Conservation (phyloP, 2,113 vertebrate species). For the Micronisus gabar region DNA sequence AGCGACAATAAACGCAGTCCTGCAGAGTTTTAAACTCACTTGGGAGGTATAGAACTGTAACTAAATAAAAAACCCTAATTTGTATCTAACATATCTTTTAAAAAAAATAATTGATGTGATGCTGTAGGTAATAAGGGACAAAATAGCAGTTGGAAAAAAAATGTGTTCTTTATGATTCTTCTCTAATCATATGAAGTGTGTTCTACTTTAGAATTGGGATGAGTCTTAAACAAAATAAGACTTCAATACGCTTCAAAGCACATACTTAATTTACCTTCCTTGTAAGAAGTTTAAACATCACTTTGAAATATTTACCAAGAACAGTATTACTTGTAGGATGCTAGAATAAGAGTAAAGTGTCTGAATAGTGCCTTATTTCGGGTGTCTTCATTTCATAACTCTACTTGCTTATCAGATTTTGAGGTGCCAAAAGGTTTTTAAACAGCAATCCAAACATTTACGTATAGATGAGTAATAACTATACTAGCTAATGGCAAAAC, state of each 20-base stretch:
- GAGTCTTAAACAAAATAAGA: constrained; percentile 48
- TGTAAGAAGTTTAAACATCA: neutral
- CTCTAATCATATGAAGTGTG: neutral
- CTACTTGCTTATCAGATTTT: neutral
- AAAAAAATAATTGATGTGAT: neutral
- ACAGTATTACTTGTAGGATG: neutral
- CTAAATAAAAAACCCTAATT: constrained; percentile 51
- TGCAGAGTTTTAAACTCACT: neutral
- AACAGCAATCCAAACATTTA: neutral
- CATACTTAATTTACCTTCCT: neutral
- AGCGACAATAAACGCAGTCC: constrained; percentile 37
- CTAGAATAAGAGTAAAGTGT: neutral
- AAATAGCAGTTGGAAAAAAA: neutral
- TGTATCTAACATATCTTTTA: neutral
- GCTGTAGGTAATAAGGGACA: neutral
- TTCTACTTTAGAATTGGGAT: constrained; percentile 20
- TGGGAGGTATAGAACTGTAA: constrained; percentile 32
- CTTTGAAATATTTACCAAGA: neutral
- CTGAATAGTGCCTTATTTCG: neutral
- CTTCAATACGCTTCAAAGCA: constrained; percentile 37
- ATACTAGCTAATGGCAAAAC: neutral
- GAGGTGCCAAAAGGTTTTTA: neutral
- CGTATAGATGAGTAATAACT: neutral
- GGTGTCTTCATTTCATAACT: neutral
- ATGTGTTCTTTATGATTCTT: neutral